Evolutionary conservation across 2,888 invertebrate species (phyloP).

Genomic region (Hemicrepidius hirtus): DNA sequence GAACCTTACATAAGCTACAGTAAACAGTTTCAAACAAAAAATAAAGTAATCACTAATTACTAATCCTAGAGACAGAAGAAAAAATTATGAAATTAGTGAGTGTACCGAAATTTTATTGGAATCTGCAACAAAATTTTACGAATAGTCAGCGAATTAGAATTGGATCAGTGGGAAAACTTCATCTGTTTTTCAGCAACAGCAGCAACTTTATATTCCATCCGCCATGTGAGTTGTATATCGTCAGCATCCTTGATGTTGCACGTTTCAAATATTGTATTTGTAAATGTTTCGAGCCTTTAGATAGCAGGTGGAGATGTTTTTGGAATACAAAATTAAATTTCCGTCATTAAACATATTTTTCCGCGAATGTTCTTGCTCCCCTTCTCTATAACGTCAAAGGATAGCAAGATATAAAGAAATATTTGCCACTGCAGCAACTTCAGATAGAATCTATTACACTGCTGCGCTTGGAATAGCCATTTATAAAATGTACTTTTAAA

Average conservation of each 20-base stretch:
- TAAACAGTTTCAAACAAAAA: too few species aligned
- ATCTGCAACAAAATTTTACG: background rate
- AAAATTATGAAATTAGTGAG: too few species aligned
- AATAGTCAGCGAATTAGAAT: conserved; percentile 21
- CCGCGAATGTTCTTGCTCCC: conserved; percentile 5
- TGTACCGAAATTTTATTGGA: background rate
- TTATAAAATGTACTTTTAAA: conserved; percentile 8
- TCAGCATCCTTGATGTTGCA: conserved; percentile 35
- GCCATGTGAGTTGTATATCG: conserved; percentile 40
- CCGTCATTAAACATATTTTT: conserved; percentile 41
- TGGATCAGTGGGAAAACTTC: conserved; percentile 25
- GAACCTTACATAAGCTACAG: too few species aligned
- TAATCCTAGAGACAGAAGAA: background rate
- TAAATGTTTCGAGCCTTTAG: conserved; percentile 46
- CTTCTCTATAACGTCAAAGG: conserved; percentile 9
- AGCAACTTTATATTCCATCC: conserved; percentile 43
- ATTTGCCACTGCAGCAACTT: conserved; percentile 18
- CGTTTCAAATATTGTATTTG: conserved; percentile 51
- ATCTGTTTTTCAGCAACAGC: conserved; percentile 2
- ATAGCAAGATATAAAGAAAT: conserved; percentile 12
- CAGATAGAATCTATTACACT: conserved; percentile 17
- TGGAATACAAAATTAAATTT: conserved; percentile 47
- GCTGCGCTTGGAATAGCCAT: background rate
- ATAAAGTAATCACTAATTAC: background rate
- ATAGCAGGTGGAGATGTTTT: conserved; percentile 47